Percentiles rank a stretch among this genome's conserved stretches.
phyloP scores from a whole-genome alignment of 2,888 invertebrate genomes.

The Onthophagus sagittarius region DNA sequence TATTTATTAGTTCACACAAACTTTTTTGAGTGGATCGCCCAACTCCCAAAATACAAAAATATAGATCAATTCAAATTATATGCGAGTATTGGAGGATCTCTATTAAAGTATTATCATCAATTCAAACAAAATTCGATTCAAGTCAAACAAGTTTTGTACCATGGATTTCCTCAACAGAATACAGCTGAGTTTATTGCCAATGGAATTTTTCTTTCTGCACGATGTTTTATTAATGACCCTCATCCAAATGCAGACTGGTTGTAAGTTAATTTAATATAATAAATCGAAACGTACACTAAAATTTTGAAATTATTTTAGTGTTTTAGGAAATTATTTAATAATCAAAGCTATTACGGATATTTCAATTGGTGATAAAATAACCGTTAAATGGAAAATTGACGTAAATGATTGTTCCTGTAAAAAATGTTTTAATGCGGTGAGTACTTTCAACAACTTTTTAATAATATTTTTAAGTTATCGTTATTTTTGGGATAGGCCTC shows the following conservation, averaged over 20 bases:
- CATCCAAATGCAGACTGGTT: background rate
- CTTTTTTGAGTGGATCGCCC: constrained; percentile 28
- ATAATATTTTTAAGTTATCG: background rate
- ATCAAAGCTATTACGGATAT: constrained; percentile 32
- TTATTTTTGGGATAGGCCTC: background rate
- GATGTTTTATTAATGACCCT: background rate
- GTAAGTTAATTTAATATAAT: background rate
- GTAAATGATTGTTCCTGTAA: constrained; percentile 14
- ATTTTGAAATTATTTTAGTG: constrained; percentile 26
- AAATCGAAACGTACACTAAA: background rate
- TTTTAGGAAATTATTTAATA: constrained; percentile 27
- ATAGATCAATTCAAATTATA: constrained; percentile 25
- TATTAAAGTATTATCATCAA: constrained; percentile 34
- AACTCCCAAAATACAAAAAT: constrained; percentile 14
- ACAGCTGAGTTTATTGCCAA: background rate
- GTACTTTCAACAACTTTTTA: background rate
- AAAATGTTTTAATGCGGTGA: constrained; percentile 14
- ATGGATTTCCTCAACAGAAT: background rate
- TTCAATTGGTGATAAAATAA: constrained; percentile 31
- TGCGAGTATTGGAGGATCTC: constrained; percentile 31
- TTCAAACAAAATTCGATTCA: constrained; percentile 28
- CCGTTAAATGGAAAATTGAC: constrained; percentile 21
- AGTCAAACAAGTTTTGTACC: background rate
- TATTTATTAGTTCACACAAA: constrained; percentile 30
- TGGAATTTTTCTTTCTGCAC: background rate